Evolutionary conservation across 2,797 vertebrate species (phyloP).

Genomic region (Pitangus sulphuratus): DNA sequence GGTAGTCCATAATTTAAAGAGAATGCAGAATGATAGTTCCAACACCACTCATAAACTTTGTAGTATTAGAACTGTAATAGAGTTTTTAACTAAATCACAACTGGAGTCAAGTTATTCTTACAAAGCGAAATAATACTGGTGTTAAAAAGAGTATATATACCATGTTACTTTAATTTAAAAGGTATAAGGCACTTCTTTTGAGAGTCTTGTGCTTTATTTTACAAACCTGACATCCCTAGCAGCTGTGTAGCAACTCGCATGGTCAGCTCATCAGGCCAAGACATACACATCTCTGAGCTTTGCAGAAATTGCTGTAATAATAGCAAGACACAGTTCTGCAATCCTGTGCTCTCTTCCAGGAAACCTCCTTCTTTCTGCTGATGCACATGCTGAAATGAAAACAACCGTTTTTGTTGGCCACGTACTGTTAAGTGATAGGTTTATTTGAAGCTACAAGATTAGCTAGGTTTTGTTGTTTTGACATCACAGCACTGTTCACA

Average conservation of each 20-base stretch:
- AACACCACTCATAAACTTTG: neutral
- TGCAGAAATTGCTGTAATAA: neutral
- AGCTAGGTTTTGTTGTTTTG: neutral
- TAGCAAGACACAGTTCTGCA: neutral
- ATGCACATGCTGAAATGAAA: neutral
- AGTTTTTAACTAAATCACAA: neutral
- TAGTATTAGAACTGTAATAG: neutral
- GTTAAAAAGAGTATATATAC: neutral
- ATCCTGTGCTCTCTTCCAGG: neutral
- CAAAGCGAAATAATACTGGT: neutral
- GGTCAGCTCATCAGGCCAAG: neutral
- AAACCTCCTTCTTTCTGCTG: neutral
- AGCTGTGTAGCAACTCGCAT: accelerated
- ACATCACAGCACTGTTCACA: neutral
- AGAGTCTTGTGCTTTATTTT: neutral
- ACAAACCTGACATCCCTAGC: neutral
- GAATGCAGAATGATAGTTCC: neutral
- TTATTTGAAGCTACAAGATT: neutral
- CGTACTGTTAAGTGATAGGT: neutral
- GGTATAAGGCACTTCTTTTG: neutral
- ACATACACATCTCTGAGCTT: neutral
- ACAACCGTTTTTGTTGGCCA: neutral
- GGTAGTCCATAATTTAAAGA: neutral
- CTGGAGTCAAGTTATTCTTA: neutral
- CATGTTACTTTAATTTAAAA: neutral